phyloP scores from a whole-genome alignment of 2,888 invertebrate genomes.

The Epinotia nisella region DNA sequence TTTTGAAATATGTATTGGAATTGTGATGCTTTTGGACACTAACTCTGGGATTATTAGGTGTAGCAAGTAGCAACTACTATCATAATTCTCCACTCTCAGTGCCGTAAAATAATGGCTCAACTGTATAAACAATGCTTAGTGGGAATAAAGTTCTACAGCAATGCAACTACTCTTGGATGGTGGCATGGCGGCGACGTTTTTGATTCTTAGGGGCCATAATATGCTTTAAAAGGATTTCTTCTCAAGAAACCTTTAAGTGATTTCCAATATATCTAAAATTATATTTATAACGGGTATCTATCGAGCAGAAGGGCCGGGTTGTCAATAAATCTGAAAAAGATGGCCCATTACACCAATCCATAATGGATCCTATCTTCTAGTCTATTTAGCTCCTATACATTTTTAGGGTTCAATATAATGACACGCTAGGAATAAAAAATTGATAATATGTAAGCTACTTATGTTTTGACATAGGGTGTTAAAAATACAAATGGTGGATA shows the following conservation, averaged over 20 bases:
- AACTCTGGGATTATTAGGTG: too few species aligned
- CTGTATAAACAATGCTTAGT: too few species aligned
- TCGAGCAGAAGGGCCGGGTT: slow-evolving; percentile 28
- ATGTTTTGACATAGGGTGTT: background rate
- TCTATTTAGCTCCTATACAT: slow-evolving; percentile 46
- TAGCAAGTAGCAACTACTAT: too few species aligned
- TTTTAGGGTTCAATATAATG: slow-evolving; percentile 18
- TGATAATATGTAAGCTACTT: background rate
- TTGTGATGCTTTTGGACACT: too few species aligned
- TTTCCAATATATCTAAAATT: slow-evolving; percentile 40
- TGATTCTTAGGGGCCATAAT: background rate
- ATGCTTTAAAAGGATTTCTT: background rate
- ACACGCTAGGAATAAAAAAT: background rate
- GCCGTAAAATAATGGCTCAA: too few species aligned
- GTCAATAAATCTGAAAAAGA: slow-evolving; percentile 47
- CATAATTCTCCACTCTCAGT: too few species aligned
- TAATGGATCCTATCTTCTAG: slow-evolving; percentile 45
- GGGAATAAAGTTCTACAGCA: too few species aligned
- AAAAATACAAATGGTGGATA: background rate
- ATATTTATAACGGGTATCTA: slow-evolving; percentile 35
- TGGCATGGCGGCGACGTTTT: background rate
- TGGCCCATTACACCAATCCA: slow-evolving; percentile 47
- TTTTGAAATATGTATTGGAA: too few species aligned
- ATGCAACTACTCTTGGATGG: too few species aligned
- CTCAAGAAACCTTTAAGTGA: slow-evolving; percentile 8